Conservation (phyloP, 1,140 invertebrate species). For the Drosophila tsacasi region DNA sequence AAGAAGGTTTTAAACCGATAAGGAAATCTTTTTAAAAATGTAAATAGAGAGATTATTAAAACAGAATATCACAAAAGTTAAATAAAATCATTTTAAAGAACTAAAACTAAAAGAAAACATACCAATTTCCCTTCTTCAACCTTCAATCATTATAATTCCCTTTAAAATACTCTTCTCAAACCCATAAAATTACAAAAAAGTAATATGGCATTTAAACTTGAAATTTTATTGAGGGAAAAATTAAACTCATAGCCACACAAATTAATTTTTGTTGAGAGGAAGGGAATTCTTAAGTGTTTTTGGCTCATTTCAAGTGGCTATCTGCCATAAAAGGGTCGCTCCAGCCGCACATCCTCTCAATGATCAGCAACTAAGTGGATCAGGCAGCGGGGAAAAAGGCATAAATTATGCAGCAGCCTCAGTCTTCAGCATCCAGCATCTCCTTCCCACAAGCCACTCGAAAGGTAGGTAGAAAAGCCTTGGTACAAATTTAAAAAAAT, state of each 20-base stretch:
- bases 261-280: constrained; percentile 17
- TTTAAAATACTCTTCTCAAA: background rate
- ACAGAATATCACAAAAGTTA: rapidly evolving
- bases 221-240: constrained; percentile 7
- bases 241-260: constrained; percentile 20
- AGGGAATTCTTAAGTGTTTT: constrained; percentile 31
- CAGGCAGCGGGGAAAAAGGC: constrained; percentile 15
- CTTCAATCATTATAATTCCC: background rate
- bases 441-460: constrained; percentile 41
- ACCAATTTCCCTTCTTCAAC: background rate
- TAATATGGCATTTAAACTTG: constrained; percentile 13
- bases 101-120: background rate
- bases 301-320: constrained; percentile 32
- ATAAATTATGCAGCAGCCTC: constrained; percentile 69
- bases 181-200: background rate
- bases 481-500: constrained; percentile 31
- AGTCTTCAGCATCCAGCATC: background rate
- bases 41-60: too few species aligned
- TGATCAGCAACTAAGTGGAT: constrained; percentile 35
- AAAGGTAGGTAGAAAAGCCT: constrained; percentile 51
- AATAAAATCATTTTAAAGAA: background rate
- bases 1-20: background rate
- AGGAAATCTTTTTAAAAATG: too few species aligned
- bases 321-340: constrained; percentile 15
- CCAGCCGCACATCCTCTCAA: constrained; percentile 22